Conservation (phyloP, 2,797 vertebrate species). For the Chelon labrosus region DNA sequence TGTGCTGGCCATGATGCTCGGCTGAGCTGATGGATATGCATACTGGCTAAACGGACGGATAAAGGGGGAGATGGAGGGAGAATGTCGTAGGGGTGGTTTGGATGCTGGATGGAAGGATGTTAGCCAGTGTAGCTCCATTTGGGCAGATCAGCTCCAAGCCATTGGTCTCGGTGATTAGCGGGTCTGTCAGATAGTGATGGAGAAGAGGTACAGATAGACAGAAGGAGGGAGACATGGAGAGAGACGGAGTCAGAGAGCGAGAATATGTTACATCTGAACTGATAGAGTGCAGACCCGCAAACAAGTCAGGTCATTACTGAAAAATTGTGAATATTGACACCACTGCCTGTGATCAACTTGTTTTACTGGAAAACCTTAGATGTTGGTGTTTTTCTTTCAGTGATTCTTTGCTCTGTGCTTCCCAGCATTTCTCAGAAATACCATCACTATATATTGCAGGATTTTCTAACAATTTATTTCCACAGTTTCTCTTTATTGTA, state of each 20-base stretch:
- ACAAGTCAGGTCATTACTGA: constrained; percentile 40
- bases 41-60: constrained; percentile 79
- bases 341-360: constrained; percentile 4
- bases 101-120: constrained; percentile 56
- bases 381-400: not conserved
- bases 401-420: constrained; percentile 8
- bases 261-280: constrained; percentile 45
- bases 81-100: constrained; percentile 33
- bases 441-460: not conserved
- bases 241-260: constrained; percentile 34
- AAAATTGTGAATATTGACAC: constrained; percentile 33
- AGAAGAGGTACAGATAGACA: constrained; percentile 48
- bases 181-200: constrained; percentile 75
- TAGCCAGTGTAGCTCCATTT: constrained; percentile 78
- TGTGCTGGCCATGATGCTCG: constrained; percentile 75
- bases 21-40: constrained; percentile 82
- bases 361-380: not conserved
- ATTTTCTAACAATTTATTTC: not conserved
- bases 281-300: constrained; percentile 44
- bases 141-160: constrained; percentile 80
- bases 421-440: not conserved
- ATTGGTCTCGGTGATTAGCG: constrained; percentile 82
- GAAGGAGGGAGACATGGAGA: constrained; percentile 22
- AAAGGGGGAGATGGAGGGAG: constrained; percentile 66
- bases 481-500: not conserved